These are phyloP conservation scores for Girardia tigrina DNA, from an alignment of 2,888 invertebrate species.

Conservation along the genomic window DNA sequence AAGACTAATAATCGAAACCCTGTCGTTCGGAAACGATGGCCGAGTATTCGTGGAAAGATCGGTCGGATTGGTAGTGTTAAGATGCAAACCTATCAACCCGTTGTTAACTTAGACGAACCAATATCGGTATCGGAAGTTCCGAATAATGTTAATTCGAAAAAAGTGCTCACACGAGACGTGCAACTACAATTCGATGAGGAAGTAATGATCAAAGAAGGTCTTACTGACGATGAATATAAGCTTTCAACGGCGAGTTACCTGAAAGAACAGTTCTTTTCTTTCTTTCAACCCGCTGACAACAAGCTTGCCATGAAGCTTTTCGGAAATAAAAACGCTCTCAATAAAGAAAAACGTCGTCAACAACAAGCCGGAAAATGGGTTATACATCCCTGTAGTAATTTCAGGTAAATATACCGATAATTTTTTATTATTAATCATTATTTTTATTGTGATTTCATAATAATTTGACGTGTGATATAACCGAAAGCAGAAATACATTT, in stretches of 20 bases:
- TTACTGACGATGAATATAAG: neutral
- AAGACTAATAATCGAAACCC: neutral
- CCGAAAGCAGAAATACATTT: no score
- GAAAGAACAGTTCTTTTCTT: constrained; percentile 48
- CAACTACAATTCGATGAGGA: constrained; percentile 25
- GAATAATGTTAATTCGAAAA: neutral
- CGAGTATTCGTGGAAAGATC: constrained; percentile 16
- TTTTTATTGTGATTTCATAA: no score
- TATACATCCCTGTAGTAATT: constrained; percentile 97
- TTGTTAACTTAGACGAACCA: neutral
- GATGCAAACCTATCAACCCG: neutral
- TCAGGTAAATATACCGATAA: constrained; percentile 75
- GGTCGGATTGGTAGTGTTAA: neutral
- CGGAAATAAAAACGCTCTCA: constrained; percentile 92
- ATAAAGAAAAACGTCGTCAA: constrained; percentile 93
- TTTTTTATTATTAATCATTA: no score
- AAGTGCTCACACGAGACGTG: neutral
- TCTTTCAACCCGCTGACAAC: constrained; percentile 97
- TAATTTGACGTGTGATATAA: no score
- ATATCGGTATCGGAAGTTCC: neutral
- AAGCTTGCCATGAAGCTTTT: constrained; percentile 98
- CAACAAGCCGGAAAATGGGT: constrained; percentile 96
- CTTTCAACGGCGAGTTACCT: constrained; percentile 38
- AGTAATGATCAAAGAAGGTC: constrained; percentile 25
- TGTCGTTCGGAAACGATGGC: neutral